These are phyloP conservation scores for Xanthorhoe spadicearia DNA, from an alignment of 2,888 invertebrate genomes.

Conservation along the genomic window DNA sequence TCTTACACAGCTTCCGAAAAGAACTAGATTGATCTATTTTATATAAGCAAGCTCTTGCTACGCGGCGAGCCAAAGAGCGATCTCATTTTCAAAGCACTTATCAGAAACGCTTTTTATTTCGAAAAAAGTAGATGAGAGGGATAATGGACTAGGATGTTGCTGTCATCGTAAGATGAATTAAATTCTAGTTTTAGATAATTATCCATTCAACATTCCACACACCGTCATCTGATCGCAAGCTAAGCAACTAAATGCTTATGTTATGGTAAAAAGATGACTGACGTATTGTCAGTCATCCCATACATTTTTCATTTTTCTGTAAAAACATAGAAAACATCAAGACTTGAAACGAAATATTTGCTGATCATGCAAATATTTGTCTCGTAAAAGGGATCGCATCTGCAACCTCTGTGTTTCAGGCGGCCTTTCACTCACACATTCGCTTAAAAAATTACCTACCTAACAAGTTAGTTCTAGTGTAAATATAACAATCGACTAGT, in stretches of 20 bases:
- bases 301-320: too few relatives aligned
- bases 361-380: too few relatives aligned
- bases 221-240: too few relatives aligned
- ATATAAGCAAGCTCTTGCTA: neutral
- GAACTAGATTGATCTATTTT: neutral
- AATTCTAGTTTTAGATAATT: neutral
- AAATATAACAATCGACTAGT: neutral
- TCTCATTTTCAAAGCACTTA: conserved; percentile 32
- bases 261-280: too few relatives aligned
- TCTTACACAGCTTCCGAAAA: too few relatives aligned
- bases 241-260: too few relatives aligned
- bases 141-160: conserved; percentile 38
- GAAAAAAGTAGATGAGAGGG: conserved; percentile 23
- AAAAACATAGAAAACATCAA: too few relatives aligned
- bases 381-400: too few relatives aligned
- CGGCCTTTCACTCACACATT: neutral
- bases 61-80: neutral
- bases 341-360: too few relatives aligned
- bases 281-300: too few relatives aligned
- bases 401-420: too few relatives aligned
- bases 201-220: too few relatives aligned
- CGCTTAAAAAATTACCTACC: neutral
- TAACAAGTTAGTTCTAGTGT: neutral
- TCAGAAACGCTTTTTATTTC: conserved; percentile 35
- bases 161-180: neutral